These are phyloP conservation scores for Selenia dentaria DNA, from an alignment of 2,888 invertebrate genomes.

Conservation along the genomic window DNA sequence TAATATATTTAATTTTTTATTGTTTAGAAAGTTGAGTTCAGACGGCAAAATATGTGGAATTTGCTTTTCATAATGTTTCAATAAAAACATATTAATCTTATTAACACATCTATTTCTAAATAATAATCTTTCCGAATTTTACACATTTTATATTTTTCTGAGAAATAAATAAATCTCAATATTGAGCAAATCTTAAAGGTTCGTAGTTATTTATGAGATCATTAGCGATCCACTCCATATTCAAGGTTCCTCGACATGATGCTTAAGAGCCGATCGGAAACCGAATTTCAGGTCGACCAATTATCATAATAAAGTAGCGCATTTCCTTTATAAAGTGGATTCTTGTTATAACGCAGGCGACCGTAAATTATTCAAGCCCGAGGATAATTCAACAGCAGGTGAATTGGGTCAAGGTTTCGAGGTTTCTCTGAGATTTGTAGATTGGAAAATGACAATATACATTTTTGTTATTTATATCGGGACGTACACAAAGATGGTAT, in stretches of 20 bases:
- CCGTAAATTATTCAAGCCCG: conserved; percentile 45
- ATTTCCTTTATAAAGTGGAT: conserved; percentile 51
- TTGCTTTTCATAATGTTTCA: too few species aligned
- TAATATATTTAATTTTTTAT: too few species aligned
- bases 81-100: too few species aligned
- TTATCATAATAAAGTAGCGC: conserved; percentile 56
- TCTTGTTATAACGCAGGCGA: conserved; percentile 44
- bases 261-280: conserved; percentile 48
- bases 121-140: too few species aligned
- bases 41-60: too few species aligned
- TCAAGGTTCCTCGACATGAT: conserved; percentile 51
- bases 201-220: conserved; percentile 52
- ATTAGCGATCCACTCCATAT: conserved; percentile 50
- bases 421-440: conserved; percentile 11
- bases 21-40: too few species aligned
- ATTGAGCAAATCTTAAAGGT: conserved; percentile 20
- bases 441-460: conserved; percentile 5
- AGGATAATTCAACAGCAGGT: conserved; percentile 28
- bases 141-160: too few species aligned
- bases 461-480: too few species aligned
- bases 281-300: conserved; percentile 48
- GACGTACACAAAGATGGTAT: too few species aligned
- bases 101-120: too few species aligned
- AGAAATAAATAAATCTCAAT: not conserved
- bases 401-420: conserved; percentile 19